Percentiles rank a stretch among this genome's conserved stretches.
These are phyloP conservation scores for Dilophus febrilis DNA, from an alignment of 2,888 invertebrate genomes.

Conservation along the genomic window DNA sequence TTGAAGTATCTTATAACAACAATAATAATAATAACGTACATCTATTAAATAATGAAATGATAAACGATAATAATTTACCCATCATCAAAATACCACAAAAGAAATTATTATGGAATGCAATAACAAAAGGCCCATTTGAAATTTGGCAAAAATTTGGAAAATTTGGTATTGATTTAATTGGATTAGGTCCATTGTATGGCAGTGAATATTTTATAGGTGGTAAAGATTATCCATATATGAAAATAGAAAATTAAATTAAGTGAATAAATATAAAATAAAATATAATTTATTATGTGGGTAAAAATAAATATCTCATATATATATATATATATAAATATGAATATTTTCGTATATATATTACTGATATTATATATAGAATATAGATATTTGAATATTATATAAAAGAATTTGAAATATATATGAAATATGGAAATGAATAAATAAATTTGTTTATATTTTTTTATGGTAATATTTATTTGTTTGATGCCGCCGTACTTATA, in stretches of 20 bases:
- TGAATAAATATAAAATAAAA: no score
- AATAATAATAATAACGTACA: not conserved
- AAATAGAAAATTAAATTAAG: not conserved
- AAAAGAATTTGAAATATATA: no score
- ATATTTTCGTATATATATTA: no score
- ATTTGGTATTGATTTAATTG: constrained; percentile 2
- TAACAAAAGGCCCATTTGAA: not conserved
- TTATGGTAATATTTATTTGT: no score
- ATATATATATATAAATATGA: no score
- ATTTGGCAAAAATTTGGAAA: constrained; percentile 1
- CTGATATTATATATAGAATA: no score
- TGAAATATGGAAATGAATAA: no score
- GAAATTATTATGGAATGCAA: not conserved
- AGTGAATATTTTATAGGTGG: not conserved
- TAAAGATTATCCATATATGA: not conserved
- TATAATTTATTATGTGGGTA: no score
- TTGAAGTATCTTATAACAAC: not conserved
- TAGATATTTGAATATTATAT: no score
- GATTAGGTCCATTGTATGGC: constrained; percentile 3
- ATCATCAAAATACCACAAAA: not conserved
- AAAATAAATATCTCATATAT: no score
- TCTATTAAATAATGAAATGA: not conserved
- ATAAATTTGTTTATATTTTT: no score
- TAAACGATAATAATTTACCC: not conserved
- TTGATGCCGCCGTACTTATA: no score